Evolutionary conservation across 2,797 vertebrate species (phyloP).

Genomic region (Helicolenus hilgendorfi): DNA sequence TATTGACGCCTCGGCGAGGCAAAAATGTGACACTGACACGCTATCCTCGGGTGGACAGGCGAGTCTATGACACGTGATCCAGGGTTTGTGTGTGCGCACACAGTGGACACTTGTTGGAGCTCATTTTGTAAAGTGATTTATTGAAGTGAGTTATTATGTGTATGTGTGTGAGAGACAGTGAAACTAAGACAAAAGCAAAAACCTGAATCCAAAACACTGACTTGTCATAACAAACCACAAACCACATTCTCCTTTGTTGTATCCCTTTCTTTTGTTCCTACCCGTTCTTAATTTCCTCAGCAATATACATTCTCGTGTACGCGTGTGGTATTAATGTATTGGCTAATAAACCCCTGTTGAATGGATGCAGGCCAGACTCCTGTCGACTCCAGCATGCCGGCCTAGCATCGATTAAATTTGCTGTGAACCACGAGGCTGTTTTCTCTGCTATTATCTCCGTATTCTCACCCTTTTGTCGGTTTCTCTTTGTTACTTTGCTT

Average conservation of each 20-base stretch:
- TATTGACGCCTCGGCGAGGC: too few species aligned
- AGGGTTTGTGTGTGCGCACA: too few species aligned
- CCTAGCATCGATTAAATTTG: constrained; percentile 52
- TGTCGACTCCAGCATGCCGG: constrained; percentile 18
- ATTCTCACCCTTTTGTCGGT: not conserved
- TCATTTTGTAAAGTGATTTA: not conserved
- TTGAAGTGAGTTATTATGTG: too few species aligned
- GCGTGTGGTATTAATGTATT: constrained; percentile 35
- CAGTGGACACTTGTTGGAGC: not conserved
- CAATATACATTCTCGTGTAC: not conserved
- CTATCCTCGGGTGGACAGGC: too few species aligned
- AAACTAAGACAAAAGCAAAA: not conserved
- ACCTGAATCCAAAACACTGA: not conserved
- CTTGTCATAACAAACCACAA: not conserved
- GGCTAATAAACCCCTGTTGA: constrained; percentile 46
- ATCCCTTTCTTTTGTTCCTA: not conserved
- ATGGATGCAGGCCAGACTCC: not conserved
- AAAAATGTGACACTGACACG: too few species aligned
- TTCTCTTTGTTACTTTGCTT: not conserved
- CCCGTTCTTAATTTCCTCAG: not conserved
- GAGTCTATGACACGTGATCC: too few species aligned
- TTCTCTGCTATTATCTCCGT: not conserved
- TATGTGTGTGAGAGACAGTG: not conserved
- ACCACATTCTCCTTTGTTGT: not conserved
- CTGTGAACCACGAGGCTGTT: constrained; percentile 18